Base-by-base conservation (phyloP, 2,888 invertebrate genomes). In the Ochropleura leucogaster region DNA sequence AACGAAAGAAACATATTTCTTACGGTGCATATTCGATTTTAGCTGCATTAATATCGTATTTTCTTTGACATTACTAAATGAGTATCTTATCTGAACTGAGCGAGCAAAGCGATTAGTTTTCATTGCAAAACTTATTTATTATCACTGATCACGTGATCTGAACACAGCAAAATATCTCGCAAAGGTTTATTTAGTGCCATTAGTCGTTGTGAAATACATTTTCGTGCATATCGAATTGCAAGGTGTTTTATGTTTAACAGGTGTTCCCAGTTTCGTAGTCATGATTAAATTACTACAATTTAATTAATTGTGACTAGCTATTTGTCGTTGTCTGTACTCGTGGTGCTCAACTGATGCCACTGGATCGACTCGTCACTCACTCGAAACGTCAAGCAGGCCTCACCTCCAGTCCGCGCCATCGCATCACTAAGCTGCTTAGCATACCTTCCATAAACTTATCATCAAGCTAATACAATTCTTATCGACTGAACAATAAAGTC, bases 381-480 rank as follows among this genome's bases (percentile, higher is more conserved):
- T 80, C 87, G 89, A 93, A 92, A 92, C 92, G 93, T 94, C 94
- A 94, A 93, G 92, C 89, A 93, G 93, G 92, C 89, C 88, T 90
- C 91, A 94, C 92, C 91, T 94, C 92, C 92, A 94, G 92, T 90
- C 90, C 91, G 90, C 92, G 91, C 91, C 92, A 93, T 91, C 91
- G 91, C 91, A 91, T 91, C 92, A 89, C 89, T 96, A 96, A 96
- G 95, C 96, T 92, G 93, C 95, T 96, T 96, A 96, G 90, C 92
- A 92, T 94, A 91, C 92, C 92, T 93, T 88, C 88, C 86, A 85
- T 83, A 68, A 85, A 80, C 80, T 82, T 59, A 63, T 67, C 67
- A 78, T 71, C 80, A 88, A 79, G 75, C 85, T 65, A 89, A 90
- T 89, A 76, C 79, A 79, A 85, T 87, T 92, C 90, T 79, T 87